phyloP scores from a whole-genome alignment of 1,140 invertebrate species.

The Hirudo medicinalis region DNA sequence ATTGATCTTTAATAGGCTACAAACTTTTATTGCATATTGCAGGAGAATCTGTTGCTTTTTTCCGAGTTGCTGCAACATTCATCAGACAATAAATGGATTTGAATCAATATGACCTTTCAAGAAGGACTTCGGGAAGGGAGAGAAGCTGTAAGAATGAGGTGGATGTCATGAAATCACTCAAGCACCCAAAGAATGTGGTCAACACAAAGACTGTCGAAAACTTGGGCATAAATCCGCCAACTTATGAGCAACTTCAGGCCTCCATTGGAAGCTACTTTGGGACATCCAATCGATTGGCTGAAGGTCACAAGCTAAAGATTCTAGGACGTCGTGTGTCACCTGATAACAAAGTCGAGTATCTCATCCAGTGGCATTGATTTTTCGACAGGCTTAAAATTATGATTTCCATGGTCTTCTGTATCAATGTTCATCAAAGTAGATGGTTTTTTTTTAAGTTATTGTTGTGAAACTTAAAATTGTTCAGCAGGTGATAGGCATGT shows the following conservation, averaged over 20 bases:
- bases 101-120: no score
- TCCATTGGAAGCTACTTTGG: not conserved
- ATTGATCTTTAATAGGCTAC: no score
- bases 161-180: conserved; percentile 9
- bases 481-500: no score
- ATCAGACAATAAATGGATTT: no score
- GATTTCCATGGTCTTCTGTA: not conserved
- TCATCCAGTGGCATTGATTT: conserved; percentile 2
- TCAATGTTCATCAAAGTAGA: not conserved
- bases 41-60: no score
- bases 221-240: not conserved
- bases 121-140: no score
- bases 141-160: no score
- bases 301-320: conserved; percentile 10
- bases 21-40: no score
- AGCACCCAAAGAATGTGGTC: conserved; percentile 7
- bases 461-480: no score
- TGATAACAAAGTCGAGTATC: conserved; percentile 6
- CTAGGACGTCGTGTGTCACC: not conserved
- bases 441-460: no score
- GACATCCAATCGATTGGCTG: not conserved
- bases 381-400: not conserved
- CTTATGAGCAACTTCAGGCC: not conserved
- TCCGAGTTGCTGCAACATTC: no score
- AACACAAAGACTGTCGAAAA: not conserved